Evolutionary conservation across 2,888 invertebrate species (phyloP).

Genomic region (Spodoptera picta): DNA sequence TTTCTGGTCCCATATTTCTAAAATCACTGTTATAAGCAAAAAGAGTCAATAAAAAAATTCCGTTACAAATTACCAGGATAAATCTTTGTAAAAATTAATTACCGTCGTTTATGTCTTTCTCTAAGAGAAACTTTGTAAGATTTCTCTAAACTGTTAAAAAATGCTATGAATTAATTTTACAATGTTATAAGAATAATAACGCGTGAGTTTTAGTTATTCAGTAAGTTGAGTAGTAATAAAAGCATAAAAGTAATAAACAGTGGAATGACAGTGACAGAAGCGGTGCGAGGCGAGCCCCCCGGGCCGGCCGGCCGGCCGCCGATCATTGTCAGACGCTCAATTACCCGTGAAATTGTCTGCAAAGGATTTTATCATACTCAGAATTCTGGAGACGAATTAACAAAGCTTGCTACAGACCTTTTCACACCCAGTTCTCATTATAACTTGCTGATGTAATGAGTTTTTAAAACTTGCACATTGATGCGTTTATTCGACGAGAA

Average conservation of each 20-base stretch:
- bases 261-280: constrained; percentile 68
- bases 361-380: constrained; percentile 67
- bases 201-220: constrained; percentile 38
- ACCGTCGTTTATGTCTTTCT: constrained; percentile 54
- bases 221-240: constrained; percentile 65
- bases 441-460: constrained; percentile 10
- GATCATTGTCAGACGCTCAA: constrained; percentile 78
- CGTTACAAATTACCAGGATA: background rate
- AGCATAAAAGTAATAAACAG: constrained; percentile 67
- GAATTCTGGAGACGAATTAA: constrained; percentile 56
- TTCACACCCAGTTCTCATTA: constrained; percentile 41
- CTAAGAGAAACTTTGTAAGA: constrained; percentile 25
- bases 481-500: constrained; percentile 26
- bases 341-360: constrained; percentile 83
- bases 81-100: background rate
- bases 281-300: constrained; percentile 55
- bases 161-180: constrained; percentile 33
- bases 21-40: too few relatives aligned
- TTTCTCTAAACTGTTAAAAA: constrained; percentile 3
- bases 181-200: constrained; percentile 34
- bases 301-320: constrained; percentile 59
- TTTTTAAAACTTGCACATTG: constrained; percentile 21
- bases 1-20: background rate
- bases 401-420: constrained; percentile 43
- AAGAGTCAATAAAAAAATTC: background rate